Base-by-base conservation (phyloP, 2,113 vertebrate species). In the Phalacrocorax carbo region DNA sequence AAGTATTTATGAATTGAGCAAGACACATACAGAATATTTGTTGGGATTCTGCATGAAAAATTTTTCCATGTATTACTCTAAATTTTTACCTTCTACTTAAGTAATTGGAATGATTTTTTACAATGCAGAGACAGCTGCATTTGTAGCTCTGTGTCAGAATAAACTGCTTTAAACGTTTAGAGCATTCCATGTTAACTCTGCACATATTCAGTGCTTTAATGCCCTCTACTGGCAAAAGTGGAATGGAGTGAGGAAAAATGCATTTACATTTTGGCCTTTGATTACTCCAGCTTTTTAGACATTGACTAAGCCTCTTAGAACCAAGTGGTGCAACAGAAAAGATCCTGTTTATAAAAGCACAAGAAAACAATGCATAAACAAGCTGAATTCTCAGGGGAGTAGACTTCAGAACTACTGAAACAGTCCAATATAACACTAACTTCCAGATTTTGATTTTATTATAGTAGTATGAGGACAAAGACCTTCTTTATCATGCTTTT, bases 201-300 rank as follows among this genome's bases (percentile, higher is more conserved):
- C n/a, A n/a, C 48, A 54, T 38, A 72, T 10, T 49, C 77, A 13
- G 71, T 52, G 77, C 46, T 95, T 55, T 89, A 49, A 10, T 34
- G 94, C 96, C 97, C 96, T 95, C 97, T 95, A 55, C 95, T 89
- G 97, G 95, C 85, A 93, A 91, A 58, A 26, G 44, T 2, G 5
- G 68, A 73, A 40, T 10, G 20, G 23, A 85, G 17, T 1, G 0
- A 78, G 10, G 12, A 62, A 94, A 90, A 90, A 40, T 3, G 40
- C 5, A 66, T 23, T 54, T 86, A 48, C 34, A 15, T 73, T 75
- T 40, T 22, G 44, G 48, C 55, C 81, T 93, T 84, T 30, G 49
- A 78, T 40, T 42, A 69, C 69, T 72, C 55, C 27, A 27, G 46
- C 15, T 42, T 81, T 66, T 6, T n/a, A 51, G 70, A 82, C n/a